phyloP scores from a whole-genome alignment of 2,888 invertebrate genomes.

The Atethmia centrago region DNA sequence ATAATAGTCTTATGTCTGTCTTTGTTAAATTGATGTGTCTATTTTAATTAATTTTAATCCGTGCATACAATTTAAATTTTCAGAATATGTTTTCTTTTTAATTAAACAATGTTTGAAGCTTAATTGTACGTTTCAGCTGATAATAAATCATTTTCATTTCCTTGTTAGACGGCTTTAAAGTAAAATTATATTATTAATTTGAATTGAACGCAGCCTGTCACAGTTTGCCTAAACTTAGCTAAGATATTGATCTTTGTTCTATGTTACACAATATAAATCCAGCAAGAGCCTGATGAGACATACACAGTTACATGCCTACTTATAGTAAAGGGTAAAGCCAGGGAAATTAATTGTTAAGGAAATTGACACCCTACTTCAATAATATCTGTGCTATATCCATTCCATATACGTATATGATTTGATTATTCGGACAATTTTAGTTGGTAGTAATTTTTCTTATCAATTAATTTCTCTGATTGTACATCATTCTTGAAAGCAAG shows the following conservation, averaged over 20 bases:
- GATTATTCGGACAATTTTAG: background rate
- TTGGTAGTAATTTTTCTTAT: background rate
- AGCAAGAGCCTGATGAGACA: background rate
- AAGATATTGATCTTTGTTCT: background rate
- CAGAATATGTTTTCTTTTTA: background rate
- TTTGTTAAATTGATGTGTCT: conserved; percentile 33
- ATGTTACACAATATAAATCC: no score
- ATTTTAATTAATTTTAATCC: background rate
- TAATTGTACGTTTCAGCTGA: background rate
- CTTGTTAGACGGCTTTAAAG: background rate
- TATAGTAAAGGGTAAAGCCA: background rate
- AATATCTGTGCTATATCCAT: background rate
- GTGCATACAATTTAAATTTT: no score
- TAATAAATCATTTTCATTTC: background rate
- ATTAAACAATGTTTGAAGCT: background rate
- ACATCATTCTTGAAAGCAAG: background rate
- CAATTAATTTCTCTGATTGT: background rate
- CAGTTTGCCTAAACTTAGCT: background rate
- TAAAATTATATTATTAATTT: background rate
- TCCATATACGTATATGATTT: background rate
- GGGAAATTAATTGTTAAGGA: background rate
- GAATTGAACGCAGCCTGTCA: background rate
- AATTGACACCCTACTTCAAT: background rate
- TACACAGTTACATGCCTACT: background rate
- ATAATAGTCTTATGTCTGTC: conserved; percentile 17